Evolutionary conservation across 2,113 vertebrate genomes (phyloP).

Genomic region (Excalfactoria chinensis): DNA sequence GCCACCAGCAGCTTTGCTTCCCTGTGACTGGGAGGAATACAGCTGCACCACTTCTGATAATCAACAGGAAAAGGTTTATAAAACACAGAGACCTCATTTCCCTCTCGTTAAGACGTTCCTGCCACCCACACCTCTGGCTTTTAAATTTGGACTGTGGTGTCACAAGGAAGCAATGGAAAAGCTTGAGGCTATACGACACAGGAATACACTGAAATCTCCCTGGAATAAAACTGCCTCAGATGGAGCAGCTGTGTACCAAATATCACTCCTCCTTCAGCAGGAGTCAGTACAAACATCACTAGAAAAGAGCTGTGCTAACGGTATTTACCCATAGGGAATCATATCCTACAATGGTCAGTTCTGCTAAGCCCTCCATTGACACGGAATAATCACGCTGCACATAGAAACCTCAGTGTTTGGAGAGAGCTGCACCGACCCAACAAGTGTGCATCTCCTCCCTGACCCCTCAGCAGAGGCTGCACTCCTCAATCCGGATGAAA

Average conservation of each 20-base stretch:
- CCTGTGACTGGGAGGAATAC: neutral
- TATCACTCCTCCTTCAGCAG: neutral
- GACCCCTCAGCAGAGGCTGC: neutral
- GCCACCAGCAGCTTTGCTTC: rapidly evolving
- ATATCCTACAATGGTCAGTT: neutral
- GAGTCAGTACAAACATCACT: neutral
- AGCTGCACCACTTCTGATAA: too few species aligned
- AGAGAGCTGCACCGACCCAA: neutral
- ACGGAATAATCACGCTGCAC: neutral
- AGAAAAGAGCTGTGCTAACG: conserved; percentile 25
- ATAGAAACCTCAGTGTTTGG: neutral
- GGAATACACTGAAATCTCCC: neutral
- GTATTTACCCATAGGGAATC: neutral
- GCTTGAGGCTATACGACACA: neutral
- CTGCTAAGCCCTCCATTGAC: neutral
- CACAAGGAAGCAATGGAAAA: neutral
- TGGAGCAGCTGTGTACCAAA: neutral
- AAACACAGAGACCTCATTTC: neutral
- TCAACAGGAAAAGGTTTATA: neutral
- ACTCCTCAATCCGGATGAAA: conserved; percentile 48
- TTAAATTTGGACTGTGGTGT: neutral
- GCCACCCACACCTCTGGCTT: neutral
- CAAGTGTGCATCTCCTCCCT: neutral
- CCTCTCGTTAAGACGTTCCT: neutral
- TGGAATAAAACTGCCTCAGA: neutral